Base-by-base conservation (phyloP, 2,797 vertebrate genomes). In the Menidia menidia region DNA sequence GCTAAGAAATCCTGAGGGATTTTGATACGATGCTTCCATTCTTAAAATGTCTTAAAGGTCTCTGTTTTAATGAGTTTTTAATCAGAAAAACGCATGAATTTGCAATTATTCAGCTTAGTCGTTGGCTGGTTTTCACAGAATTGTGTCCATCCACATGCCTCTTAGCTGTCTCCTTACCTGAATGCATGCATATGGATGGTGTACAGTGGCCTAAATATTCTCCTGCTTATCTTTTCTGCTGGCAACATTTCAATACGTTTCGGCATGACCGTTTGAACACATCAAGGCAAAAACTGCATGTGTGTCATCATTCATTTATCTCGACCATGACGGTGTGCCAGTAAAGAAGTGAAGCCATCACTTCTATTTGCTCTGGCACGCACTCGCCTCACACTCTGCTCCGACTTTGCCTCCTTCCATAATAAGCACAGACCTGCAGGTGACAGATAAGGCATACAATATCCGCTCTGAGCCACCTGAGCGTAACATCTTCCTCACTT, bases 361-460 rank as follows among this genome's bases (percentile, higher is more conserved):
- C 70, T 44, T 42, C 4, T 2, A 18, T 74, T 69, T 43, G 35
- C 69, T 47, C 67, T 59, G 31, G 65, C 35, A 67, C 68, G 55
- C 44, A 35, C 16, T 58, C 72, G 57, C 77, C 86, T 77, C 61
- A 70, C 68, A 53, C 77, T 82, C 60, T 73, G 70, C 73, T 72
- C 84, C 83, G 83, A 89, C 88, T 89, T 83, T 81, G 61, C 82
- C 54, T 84, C 68, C 72, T 75, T 82, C 83, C 71, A 83, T 91
- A 92, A 93, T 92, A 90, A 91, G 89, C 83, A 78, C 77, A 88
- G 92, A 89, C 89, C 93, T 94, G 92, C 84, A 90, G 89, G 88
- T 92, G 92, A 93, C 91, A 90, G 93, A 94, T 94, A 93, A 93
- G 90, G 74, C 79, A 16, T 76, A 77, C 87, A 91, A 89, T 92